Evolutionary conservation across 2,797 vertebrate species (phyloP).

Genomic region (Sebastes vulpes): DNA sequence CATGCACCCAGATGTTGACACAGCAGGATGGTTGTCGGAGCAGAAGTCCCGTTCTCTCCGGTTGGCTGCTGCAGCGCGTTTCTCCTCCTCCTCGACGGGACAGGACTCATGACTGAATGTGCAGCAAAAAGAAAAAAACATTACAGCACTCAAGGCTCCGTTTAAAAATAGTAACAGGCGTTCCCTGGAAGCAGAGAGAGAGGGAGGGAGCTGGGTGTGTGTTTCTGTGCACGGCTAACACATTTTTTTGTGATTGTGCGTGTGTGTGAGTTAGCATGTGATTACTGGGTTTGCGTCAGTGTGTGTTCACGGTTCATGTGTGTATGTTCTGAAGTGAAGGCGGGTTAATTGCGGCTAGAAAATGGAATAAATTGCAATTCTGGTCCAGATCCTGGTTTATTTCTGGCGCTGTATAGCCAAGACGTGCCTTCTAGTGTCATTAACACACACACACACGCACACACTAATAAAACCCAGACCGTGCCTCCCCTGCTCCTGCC

Average conservation of each 20-base stretch:
- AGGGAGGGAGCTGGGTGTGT: background rate
- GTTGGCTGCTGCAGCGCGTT: conserved; percentile 39
- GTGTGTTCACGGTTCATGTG: background rate
- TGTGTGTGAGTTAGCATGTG: conserved; percentile 12
- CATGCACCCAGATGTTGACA: conserved; percentile 26
- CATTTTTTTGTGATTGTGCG: conserved; percentile 19
- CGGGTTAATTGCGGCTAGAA: conserved; percentile 42
- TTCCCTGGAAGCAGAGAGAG: conserved; percentile 24
- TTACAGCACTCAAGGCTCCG: background rate
- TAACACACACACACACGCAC: conserved; percentile 1
- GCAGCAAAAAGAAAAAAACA: background rate
- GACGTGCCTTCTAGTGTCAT: conserved; percentile 45
- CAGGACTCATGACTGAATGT: conserved; percentile 43
- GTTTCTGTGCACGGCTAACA: conserved; percentile 15
- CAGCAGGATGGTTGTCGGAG: conserved; percentile 14
- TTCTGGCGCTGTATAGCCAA: conserved; percentile 46
- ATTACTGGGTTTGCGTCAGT: conserved; percentile 18
- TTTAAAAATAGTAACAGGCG: conserved; percentile 63
- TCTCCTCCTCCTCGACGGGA: conserved; percentile 40
- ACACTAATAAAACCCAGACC: conserved; percentile 69
- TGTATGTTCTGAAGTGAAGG: background rate
- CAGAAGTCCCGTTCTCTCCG: conserved; percentile 8
- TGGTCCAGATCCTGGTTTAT: conserved; percentile 61
- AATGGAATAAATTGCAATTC: conserved; percentile 48
- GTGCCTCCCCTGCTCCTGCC: conserved; percentile 19